phyloP scores from a whole-genome alignment of 2,113 vertebrate species.

The Oxyura jamaicensis region DNA sequence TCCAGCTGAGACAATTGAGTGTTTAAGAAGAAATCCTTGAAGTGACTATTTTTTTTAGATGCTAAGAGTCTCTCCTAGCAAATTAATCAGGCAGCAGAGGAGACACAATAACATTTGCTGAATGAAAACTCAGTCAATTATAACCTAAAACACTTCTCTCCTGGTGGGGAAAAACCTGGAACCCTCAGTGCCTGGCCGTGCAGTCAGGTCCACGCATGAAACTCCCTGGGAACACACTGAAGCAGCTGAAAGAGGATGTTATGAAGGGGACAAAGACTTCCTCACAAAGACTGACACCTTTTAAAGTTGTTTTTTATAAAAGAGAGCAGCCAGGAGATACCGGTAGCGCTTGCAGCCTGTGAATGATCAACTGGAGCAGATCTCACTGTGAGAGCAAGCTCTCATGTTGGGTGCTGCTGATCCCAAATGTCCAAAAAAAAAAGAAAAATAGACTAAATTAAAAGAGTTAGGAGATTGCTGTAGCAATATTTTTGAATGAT shows the following conservation, averaged over 20 bases:
- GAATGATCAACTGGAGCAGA: rapidly evolving
- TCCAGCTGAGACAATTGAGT: slow-evolving; percentile 36
- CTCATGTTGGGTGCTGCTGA: not conserved
- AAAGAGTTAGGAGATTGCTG: not conserved
- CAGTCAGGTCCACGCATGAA: not conserved
- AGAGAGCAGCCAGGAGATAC: not conserved
- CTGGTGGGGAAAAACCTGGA: slow-evolving; percentile 9
- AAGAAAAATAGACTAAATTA: not conserved
- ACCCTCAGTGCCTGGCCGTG: not conserved
- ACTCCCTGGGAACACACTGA: not conserved
- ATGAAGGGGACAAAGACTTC: not conserved
- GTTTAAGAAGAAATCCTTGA: slow-evolving; percentile 53
- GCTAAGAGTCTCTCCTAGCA: slow-evolving; percentile 46
- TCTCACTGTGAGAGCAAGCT: rapidly evolving
- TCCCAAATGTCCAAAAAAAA: not conserved
- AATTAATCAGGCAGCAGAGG: slow-evolving; percentile 59
- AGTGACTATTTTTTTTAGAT: not conserved
- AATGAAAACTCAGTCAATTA: slow-evolving; percentile 55
- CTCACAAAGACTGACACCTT: rapidly evolving
- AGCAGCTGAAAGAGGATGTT: not conserved
- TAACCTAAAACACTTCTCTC: slow-evolving; percentile 35
- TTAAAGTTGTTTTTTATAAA: not conserved
- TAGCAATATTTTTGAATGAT: not conserved
- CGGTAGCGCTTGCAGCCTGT: not conserved
- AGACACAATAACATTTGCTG: slow-evolving; percentile 47